Evolutionary conservation across 1,140 invertebrate species (phyloP), one percentile per base, ranked within the genome.

Genomic region (Drosophila watanabei): DNA sequence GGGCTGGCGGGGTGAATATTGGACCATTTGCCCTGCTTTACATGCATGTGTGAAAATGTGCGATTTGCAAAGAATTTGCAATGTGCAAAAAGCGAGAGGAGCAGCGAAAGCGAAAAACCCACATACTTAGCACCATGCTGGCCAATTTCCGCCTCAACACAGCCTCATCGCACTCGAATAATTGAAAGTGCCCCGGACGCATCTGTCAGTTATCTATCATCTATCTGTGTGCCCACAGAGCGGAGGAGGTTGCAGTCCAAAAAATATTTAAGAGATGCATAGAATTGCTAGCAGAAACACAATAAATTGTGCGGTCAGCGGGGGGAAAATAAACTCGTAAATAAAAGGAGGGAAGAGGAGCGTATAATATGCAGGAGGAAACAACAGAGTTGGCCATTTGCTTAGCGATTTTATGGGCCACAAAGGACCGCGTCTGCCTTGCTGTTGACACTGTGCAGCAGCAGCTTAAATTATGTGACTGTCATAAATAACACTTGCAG

Each of bases 401-500:
- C 70, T 75, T 79, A 61, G 65, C 49, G 48, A 57, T 76, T 86
- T 87, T 75, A 86, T 75, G 82, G 68, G 61, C 61, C 83, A 66
- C 61, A 60, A 64, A 82, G 79, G 82, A 78, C 63, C 16, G n/a
- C 11, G 58, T 24, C 35, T 65, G 56, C 41, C 37, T 59, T 76
- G 79, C 43, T 66, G 64, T 77, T 78, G 71, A 81, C 60, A 76
- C 72, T 76, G 66, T 75, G 80, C 64, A 60, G 80, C 54, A 57
- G 69, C 75, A 79, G 64, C 54, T 84, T 80, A 62, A 85, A 77
- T 73, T 72, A 85, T 85, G 82, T 72, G 72, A 65, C 79, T 78
- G 82, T 79, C 69, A 86, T 88, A 87, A 87, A 87, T 87, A 88
- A 83, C 80, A 69, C 69, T 86, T 68, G 75, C 62, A 51, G 45